phyloP scores from a whole-genome alignment of 2,888 invertebrate species.

The Imbricaverruca yamaguchii region DNA sequence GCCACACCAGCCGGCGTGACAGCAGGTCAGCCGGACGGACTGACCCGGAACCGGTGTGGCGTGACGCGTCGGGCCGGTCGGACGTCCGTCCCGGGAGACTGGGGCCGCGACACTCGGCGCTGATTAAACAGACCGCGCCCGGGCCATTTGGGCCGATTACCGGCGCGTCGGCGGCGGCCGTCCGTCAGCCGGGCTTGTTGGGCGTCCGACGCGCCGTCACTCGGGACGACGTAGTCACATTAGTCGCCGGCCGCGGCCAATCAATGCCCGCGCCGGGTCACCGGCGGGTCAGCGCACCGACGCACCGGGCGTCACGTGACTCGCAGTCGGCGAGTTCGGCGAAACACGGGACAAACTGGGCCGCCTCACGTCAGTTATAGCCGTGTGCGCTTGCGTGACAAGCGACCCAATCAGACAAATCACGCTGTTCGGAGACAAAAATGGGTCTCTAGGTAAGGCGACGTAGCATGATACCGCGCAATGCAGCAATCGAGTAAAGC shows the following conservation, averaged over 20 bases:
- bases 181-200: background rate
- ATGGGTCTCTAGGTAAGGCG: too few relatives aligned
- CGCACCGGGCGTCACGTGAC: too few relatives aligned
- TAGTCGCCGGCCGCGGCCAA: background rate
- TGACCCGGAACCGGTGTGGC: background rate
- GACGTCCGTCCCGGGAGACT: background rate
- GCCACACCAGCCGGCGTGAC: background rate
- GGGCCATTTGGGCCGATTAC: background rate
- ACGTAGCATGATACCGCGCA: too few relatives aligned
- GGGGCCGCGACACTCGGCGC: background rate
- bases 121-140: conserved; percentile 19
- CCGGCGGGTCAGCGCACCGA: background rate
- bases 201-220: background rate
- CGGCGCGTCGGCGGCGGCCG: background rate
- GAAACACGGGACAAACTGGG: too few relatives aligned
- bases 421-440: too few relatives aligned
- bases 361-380: too few relatives aligned
- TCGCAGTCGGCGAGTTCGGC: too few relatives aligned
- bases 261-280: background rate
- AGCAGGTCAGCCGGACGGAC: background rate
- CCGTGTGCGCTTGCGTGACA: too few relatives aligned
- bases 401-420: too few relatives aligned
- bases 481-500: too few relatives aligned
- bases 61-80: background rate
- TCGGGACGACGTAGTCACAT: background rate